Evolutionary conservation across 2,888 invertebrate genomes (phyloP), one percentile per base, ranked within the genome.

Genomic region (Plebejus argus): DNA sequence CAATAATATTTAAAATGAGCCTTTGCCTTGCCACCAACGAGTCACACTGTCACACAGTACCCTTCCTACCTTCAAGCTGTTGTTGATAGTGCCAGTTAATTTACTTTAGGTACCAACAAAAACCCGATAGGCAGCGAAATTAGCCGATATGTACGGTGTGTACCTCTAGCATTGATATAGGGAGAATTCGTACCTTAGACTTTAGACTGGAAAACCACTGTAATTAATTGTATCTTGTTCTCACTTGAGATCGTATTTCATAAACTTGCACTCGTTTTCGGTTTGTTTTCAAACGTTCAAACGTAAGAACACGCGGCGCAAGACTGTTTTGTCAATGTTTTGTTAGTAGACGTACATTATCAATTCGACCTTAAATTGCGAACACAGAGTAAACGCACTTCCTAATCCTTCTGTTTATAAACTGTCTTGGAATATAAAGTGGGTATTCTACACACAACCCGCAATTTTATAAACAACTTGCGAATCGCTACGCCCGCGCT

Each of bases 311-410:
- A 49, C 23, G 49, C 53, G 23, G 53, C 28, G 53, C 74, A 49
- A 74, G 28, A 74, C 74, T 74, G 72, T 45, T 49, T 49, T 28
- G 49, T 18, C 18, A 45, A 4, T 74, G 72, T 45, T 49, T 49
- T 28, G 49, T 18, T 28, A 45, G 10, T n/a, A n/a, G n/a, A n/a
- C n/a, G n/a, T 45, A 53, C 74, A 66, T 74, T 74, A 74, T 74
- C 74, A 74, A 74, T 74, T 74, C 74, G 74, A 74, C 74, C 74
- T 74, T 74, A 74, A 28, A 74, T 33, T 28, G 49, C 28, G 49
- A 74, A 18, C 28, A 53, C 53, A 74, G 49, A 72, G 72, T 72
- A 74, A 74, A 74, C 74, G 49, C 49, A 49, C 74, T 74, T 74
- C 74, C 74, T 74, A 74, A 74, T 74, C 53, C 74, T 74, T 72